Base-by-base conservation (phyloP, 2,888 invertebrate species). In the Scaptomyza caliginosa region DNA sequence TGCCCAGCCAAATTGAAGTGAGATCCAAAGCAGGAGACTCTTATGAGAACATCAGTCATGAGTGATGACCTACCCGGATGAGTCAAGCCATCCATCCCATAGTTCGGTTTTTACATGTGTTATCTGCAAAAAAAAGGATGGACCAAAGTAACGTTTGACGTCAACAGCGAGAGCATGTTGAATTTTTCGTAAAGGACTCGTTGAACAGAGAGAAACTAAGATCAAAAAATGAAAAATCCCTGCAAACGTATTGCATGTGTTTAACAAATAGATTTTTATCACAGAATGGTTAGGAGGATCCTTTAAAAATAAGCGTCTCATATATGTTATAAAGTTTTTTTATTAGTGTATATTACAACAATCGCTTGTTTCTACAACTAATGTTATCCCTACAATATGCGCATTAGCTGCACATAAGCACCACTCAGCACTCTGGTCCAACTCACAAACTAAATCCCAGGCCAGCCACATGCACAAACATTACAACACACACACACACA, bases 361-460 rank as follows among this genome's bases (percentile, higher is more conserved):
- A 46, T 45, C 36, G 17, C 11, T 32, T 32, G 40, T 28, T 70
- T 39, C 17, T 32, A 50, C 40, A 55, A 50, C 24, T 39, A 56
- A 63, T 49, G 26, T 57, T 54, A 52, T 42, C 21, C 49, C n/a
- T 13, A 42, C 52, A 62, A 72, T 16, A 60, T 38, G 45, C 34
- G 24, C 51, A 67, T 64, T 59, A 59, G 69, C 52, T 46, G 49
- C 64, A 57, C 48, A 54, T 43, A 38, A 63, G 57, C 42, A 73
- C 6, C 62, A 56, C 64, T 72, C 62, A 52, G 64, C 55, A 32
- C 58, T 42, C n/a, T 16, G 16, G 49, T 28, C 26, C 13, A 42
- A 28, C 45, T 36, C 46, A 28, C 73, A 72, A 54, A 43, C 57
- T 52, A 63, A 58, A 56, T 67, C 43, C 36, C 36, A 45, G 28